These are phyloP conservation scores for Turdus rufiventris DNA, from an alignment of 2,113 vertebrate species.

Conservation along the genomic window DNA sequence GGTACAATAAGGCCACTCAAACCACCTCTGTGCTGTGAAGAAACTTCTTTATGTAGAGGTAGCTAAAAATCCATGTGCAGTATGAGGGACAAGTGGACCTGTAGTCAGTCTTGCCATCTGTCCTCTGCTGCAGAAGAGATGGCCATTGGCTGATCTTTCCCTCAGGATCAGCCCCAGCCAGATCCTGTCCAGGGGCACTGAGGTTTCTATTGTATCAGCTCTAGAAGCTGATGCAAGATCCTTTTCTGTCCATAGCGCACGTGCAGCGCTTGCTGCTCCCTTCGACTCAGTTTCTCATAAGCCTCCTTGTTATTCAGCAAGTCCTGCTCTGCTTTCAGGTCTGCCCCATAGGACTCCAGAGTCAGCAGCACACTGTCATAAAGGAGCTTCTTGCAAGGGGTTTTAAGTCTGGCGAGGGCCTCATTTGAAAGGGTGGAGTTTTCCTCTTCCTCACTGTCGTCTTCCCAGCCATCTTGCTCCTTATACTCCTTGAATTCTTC, in stretches of 20 bases:
- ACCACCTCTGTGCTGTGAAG: background rate
- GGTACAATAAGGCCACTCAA: background rate
- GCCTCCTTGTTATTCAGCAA: conserved; percentile 67
- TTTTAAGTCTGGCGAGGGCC: conserved; percentile 72
- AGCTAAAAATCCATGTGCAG: background rate
- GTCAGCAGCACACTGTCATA: conserved; percentile 73
- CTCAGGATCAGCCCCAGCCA: background rate
- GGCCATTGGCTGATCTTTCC: background rate
- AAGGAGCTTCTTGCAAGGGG: conserved; percentile 79
- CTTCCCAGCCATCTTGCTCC: conserved; percentile 82
- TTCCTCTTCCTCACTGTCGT: conserved; percentile 70
- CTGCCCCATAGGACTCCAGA: conserved; percentile 70
- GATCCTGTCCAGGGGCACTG: background rate
- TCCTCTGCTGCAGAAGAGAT: background rate
- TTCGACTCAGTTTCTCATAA: conserved; percentile 65
- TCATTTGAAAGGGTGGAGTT: conserved; percentile 71
- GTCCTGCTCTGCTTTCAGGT: conserved; percentile 69
- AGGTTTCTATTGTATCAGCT: conserved; percentile 61
- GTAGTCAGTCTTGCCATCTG: background rate
- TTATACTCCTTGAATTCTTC: conserved; percentile 84
- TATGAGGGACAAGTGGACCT: background rate
- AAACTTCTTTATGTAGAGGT: background rate
- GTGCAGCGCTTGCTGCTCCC: conserved; percentile 83
- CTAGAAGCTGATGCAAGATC: conserved; percentile 80
- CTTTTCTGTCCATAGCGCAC: conserved; percentile 88